Base-by-base conservation (phyloP, 2,888 invertebrate species). In the Perizoma affinitatum region DNA sequence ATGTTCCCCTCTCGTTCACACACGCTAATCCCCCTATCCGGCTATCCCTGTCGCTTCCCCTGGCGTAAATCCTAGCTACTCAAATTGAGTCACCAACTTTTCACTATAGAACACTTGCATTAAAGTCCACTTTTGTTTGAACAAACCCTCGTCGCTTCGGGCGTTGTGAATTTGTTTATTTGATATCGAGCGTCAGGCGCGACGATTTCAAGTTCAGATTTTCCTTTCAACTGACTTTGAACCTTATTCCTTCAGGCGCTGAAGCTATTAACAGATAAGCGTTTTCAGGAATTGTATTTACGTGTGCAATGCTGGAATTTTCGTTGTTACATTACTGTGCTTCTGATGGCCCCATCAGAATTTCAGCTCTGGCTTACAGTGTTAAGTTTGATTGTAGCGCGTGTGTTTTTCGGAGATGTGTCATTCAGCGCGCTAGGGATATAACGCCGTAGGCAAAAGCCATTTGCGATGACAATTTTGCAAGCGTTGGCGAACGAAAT, bases 391-490 rank as follows among this genome's bases (percentile, higher is more conserved):
- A 54, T 58, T 70, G 72, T 81, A 7, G 11, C 4, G 43, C 73
- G 68, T n/a, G 34, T 22, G 35, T 52, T 58, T 73, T 61, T 55
- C 49, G 40, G 53, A 74, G 75, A 78, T 83, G 66, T 53, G 74
- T 66, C 74, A 78, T 80, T 80, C 72, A 65, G 7, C 56, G 64
- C 41, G 65, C 73, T 69, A 49, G 66, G 34, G 51, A 60, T 67
- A 66, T 61, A 72, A 68, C 65, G 90, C 92, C 84, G 65, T 66
- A 69, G 90, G 92, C 89, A 70, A 90, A 90, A 91, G 89, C 92
- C 91, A 92, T 92, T 92, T 91, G 90, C 88, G 90, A 90, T 91
- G 92, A 92, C 92, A 91, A 92, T 92, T 92, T 91, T 83, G 88
- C 86, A 85, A 89, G 87, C 87, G 86, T 83, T 85, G 87, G 84